phyloP scores from a whole-genome alignment of 2,113 vertebrate genomes.

The Chionodraco myersi region DNA sequence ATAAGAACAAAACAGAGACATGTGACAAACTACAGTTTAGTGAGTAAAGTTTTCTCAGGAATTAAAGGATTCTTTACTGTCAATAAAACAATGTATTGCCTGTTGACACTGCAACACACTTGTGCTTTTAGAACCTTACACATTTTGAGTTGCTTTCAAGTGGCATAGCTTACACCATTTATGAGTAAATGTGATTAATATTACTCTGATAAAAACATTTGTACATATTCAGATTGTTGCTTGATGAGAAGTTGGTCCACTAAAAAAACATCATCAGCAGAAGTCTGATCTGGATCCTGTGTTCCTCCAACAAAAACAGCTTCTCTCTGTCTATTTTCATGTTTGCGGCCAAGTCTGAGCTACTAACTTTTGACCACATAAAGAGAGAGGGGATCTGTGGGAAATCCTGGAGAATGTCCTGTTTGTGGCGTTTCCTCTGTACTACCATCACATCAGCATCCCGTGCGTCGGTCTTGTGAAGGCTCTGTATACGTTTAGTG shows the following conservation, averaged over 20 bases:
- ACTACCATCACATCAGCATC: conserved; percentile 42
- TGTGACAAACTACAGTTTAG: not conserved
- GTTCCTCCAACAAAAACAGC: conserved; percentile 38
- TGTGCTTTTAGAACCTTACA: not conserved
- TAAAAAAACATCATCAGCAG: conserved; percentile 17
- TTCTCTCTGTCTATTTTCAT: conserved; percentile 57
- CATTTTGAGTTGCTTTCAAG: not conserved
- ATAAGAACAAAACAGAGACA: not conserved
- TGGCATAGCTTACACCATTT: not conserved
- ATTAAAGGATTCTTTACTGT: conserved; percentile 17
- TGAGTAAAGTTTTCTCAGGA: not conserved
- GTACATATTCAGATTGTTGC: not conserved
- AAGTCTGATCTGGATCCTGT: conserved; percentile 47
- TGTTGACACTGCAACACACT: not conserved
- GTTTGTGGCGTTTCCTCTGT: conserved; percentile 59
- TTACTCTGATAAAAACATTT: not conserved
- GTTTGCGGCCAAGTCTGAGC: conserved; percentile 57
- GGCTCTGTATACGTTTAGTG: conserved; percentile 15
- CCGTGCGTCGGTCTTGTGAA: conserved; percentile 18
- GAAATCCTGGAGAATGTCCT: conserved; percentile 73
- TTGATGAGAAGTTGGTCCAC: not conserved
- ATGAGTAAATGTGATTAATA: not conserved
- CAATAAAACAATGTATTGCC: conserved; percentile 1
- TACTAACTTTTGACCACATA: conserved; percentile 56
- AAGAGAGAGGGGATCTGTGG: conserved; percentile 53